A percentile compares a stretch with the other conserved stretches of the same genome.
phyloP scores from a whole-genome alignment of 1,140 invertebrate species.

The Drosophila busckii region DNA sequence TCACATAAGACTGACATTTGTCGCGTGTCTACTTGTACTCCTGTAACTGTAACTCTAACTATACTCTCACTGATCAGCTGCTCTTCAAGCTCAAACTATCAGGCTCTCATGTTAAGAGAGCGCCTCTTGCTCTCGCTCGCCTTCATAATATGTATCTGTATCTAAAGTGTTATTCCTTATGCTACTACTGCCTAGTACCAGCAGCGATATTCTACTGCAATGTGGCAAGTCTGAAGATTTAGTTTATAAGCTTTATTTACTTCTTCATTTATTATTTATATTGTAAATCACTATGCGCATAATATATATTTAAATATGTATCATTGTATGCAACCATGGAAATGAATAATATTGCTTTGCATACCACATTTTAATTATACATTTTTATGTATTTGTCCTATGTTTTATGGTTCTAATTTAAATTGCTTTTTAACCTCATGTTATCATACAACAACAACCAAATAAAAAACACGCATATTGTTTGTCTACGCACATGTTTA shows the following conservation, averaged over 20 bases:
- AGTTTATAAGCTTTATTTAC: constrained; percentile 59
- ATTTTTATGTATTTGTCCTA: constrained; percentile 60
- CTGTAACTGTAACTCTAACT: constrained; percentile 41
- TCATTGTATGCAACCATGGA: too few species aligned
- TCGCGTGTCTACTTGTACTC: constrained; percentile 45
- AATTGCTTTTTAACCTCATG: constrained; percentile 58
- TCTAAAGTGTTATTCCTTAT: too few species aligned
- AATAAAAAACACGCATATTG: constrained; percentile 47
- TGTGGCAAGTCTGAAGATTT: constrained; percentile 66
- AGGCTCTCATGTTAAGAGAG: constrained; percentile 58
- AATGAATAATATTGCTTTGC: too few species aligned
- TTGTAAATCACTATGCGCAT: too few species aligned
- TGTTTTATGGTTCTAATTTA: constrained; percentile 61
- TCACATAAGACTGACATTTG: constrained; percentile 56
- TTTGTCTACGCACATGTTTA: constrained; percentile 62
- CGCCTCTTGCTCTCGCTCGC: too few species aligned
- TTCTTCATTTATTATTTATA: constrained; percentile 40
- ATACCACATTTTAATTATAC: constrained; percentile 33
- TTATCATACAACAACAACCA: constrained; percentile 42
- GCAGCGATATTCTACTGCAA: constrained; percentile 55
- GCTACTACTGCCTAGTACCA: too few species aligned
- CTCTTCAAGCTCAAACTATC: constrained; percentile 46
- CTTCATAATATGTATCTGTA: too few species aligned
- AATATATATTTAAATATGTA: constrained; percentile 3
- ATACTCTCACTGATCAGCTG: constrained; percentile 68